Conservation (phyloP, 2,797 vertebrate genomes). For the Rachycentron canadum region DNA sequence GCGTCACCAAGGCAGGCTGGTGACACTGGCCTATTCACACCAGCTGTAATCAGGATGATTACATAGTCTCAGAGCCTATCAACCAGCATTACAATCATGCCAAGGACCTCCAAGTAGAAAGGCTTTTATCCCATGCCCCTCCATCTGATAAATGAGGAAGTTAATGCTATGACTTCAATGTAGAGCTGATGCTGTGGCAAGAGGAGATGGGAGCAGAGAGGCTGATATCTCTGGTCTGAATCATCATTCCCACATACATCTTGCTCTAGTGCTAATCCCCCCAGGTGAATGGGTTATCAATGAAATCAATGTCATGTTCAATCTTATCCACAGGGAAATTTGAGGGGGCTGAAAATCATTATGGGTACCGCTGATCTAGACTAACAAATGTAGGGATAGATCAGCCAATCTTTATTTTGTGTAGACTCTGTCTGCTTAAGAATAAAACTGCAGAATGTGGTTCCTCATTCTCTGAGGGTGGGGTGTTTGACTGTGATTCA, state of each 20-base stretch:
- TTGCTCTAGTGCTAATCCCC: neutral
- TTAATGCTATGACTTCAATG: neutral
- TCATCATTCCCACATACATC: conserved; percentile 34
- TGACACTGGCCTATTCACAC: conserved; percentile 15
- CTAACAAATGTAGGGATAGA: neutral
- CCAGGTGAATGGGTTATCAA: conserved; percentile 28
- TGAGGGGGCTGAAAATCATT: neutral
- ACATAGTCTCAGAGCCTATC: conserved; percentile 8
- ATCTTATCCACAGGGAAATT: conserved; percentile 5
- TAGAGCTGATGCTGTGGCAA: neutral
- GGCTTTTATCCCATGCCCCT: neutral
- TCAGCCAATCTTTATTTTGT: neutral
- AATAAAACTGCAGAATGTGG: neutral
- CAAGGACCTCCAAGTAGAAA: neutral
- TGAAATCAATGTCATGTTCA: conserved; percentile 27
- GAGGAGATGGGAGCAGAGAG: conserved; percentile 21
- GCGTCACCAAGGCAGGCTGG: conserved; percentile 14
- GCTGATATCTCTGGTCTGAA: conserved; percentile 42
- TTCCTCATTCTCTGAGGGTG: neutral
- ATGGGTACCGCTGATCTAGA: conserved; percentile 34
- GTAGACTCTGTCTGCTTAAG: conserved; percentile 4
- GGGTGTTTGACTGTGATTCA: neutral
- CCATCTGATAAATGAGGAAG: conserved; percentile 28
- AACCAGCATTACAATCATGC: conserved; percentile 15
- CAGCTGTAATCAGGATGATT: conserved; percentile 32